phyloP scores from a whole-genome alignment of 2,797 vertebrate genomes.

The Sebastes vulpes region DNA sequence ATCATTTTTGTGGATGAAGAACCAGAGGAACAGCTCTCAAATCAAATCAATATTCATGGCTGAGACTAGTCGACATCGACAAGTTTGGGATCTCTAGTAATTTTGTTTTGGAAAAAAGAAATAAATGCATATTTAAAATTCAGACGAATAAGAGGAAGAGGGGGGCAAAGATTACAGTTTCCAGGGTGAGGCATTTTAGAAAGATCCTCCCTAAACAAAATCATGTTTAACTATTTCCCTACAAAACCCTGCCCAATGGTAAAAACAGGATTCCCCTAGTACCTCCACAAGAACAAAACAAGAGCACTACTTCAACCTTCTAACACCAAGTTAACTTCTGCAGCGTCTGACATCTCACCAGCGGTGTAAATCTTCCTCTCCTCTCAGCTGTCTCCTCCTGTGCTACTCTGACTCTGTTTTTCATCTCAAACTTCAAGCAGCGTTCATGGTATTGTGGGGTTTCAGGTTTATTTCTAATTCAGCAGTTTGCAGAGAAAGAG shows the following conservation, averaged over 20 bases:
- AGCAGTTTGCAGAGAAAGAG: conserved; percentile 61
- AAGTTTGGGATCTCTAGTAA: not conserved
- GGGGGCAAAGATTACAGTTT: not conserved
- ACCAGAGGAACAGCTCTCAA: not conserved
- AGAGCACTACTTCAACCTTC: conserved; percentile 59
- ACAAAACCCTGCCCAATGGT: conserved; percentile 34
- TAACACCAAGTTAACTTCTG: conserved; percentile 47
- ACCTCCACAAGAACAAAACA: conserved; percentile 60
- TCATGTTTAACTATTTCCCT: conserved; percentile 46
- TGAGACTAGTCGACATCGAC: not conserved
- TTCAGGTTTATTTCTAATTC: conserved; percentile 76
- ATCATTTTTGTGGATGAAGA: not conserved
- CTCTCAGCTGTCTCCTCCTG: conserved; percentile 69
- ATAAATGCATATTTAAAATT: not conserved
- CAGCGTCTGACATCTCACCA: conserved; percentile 63
- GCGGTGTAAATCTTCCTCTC: conserved; percentile 53
- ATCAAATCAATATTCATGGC: not conserved
- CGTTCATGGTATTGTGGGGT: conserved; percentile 51
- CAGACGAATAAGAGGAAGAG: not conserved
- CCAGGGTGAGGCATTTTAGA: not conserved
- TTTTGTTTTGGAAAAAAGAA: not conserved
- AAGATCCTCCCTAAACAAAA: conserved; percentile 44
- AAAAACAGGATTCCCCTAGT: conserved; percentile 59
- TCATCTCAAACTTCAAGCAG: conserved; percentile 74
- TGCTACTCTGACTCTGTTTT: conserved; percentile 66